Percentiles rank a stretch among this genome's conserved stretches.
phyloP scores from a whole-genome alignment of 2,888 invertebrate species.

The Myopa tessellatipennis region DNA sequence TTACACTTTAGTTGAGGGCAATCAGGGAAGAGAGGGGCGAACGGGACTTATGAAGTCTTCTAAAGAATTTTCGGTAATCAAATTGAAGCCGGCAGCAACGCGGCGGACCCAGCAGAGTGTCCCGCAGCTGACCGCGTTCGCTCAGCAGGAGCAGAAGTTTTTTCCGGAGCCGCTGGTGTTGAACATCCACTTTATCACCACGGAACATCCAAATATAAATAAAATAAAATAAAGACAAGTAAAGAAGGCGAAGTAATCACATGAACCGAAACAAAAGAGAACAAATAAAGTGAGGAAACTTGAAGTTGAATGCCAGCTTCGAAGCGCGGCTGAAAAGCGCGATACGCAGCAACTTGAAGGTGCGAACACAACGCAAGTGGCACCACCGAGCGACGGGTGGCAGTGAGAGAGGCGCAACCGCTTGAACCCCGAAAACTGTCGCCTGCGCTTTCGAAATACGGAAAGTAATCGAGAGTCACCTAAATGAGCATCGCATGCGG shows the following conservation, averaged over 20 bases:
- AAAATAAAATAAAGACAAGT: conserved; percentile 7
- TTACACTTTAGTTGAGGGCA: no score
- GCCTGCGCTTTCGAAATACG: background rate
- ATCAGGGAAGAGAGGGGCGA: background rate
- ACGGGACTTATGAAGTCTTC: background rate
- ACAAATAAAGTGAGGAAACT: background rate
- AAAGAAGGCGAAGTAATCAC: background rate
- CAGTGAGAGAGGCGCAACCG: background rate
- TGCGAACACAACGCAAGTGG: conserved; percentile 42
- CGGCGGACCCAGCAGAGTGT: background rate
- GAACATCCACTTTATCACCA: conserved; percentile 35
- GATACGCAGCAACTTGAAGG: conserved; percentile 28
- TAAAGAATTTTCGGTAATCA: conserved; percentile 19
- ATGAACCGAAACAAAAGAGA: conserved; percentile 22
- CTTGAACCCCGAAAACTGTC: background rate
- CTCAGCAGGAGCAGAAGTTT: conserved; percentile 31
- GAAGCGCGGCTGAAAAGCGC: background rate
- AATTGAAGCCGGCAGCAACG: conserved; percentile 1
- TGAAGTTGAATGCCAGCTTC: background rate
- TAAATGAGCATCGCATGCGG: conserved; percentile 31
- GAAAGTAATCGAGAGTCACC: conserved; percentile 21
- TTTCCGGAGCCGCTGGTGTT: conserved; percentile 8
- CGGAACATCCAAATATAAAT: conserved; percentile 13
- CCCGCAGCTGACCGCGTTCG: conserved; percentile 21
- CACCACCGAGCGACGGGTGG: conserved; percentile 18